These are phyloP conservation scores for Cercocebus atys DNA, from an alignment of 2,113 vertebrate genomes.

Conservation along the genomic window DNA sequence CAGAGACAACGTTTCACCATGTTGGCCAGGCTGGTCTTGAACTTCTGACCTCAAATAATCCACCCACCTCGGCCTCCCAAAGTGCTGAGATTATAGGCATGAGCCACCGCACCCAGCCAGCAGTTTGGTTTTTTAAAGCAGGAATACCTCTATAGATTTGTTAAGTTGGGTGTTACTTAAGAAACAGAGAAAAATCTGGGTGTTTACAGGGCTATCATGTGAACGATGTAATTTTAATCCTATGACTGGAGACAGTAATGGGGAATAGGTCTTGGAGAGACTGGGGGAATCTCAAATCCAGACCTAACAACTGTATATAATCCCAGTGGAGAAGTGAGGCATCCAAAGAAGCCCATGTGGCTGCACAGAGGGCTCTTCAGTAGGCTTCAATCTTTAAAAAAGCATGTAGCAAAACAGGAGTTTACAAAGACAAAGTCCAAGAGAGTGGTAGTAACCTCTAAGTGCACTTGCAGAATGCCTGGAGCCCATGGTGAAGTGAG, in stretches of 20 bases:
- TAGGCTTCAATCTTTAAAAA: neutral
- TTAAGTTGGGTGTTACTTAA: neutral
- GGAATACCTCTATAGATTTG: neutral
- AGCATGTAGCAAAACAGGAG: neutral
- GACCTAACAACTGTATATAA: neutral
- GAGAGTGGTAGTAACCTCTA: neutral
- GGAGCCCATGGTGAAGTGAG: neutral
- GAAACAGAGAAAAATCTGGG: neutral
- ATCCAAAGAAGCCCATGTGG: neutral
- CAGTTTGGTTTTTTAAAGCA: neutral
- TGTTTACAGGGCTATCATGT: neutral
- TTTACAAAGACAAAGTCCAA: neutral
- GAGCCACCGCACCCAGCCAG: too few relatives aligned
- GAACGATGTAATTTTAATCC: neutral
- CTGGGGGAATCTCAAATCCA: neutral
- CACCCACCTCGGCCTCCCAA: too few relatives aligned
- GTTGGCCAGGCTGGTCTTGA: too few relatives aligned
- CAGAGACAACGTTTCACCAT: too few relatives aligned
- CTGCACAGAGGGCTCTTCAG: neutral
- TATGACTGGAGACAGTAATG: neutral
- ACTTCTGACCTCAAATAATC: too few relatives aligned
- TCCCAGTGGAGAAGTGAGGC: neutral
- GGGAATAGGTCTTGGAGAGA: neutral
- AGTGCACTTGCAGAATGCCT: neutral
- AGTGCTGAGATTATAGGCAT: too few relatives aligned